A percentile compares a stretch with the other conserved stretches of the same genome.
phyloP scores from a whole-genome alignment of 2,888 invertebrate genomes.

The Cantharis rustica region DNA sequence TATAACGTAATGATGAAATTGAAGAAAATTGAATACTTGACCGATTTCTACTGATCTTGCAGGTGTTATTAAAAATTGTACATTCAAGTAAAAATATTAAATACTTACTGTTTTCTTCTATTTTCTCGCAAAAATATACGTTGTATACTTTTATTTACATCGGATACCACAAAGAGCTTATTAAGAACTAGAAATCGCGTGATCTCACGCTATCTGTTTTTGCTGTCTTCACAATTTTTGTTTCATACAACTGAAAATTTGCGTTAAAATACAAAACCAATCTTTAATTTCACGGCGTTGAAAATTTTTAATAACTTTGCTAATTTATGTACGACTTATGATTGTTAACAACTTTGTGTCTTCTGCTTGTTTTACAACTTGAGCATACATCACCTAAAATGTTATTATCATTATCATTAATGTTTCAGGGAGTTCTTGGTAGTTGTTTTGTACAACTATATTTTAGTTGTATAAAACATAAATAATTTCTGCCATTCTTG shows the following conservation, averaged over 20 bases:
- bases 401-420: neutral
- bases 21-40: no score
- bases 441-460: neutral
- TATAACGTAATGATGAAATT: no score
- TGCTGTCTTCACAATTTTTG: slow-evolving; percentile 39
- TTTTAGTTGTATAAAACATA: neutral
- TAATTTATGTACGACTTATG: neutral
- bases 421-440: neutral
- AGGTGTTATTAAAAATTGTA: neutral
- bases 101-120: neutral
- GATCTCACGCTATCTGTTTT: slow-evolving; percentile 39
- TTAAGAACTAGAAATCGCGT: slow-evolving; percentile 34
- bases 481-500: neutral
- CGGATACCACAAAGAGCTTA: slow-evolving; percentile 16
- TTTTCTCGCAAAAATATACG: neutral
- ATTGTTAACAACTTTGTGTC: neutral
- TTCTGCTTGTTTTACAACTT: neutral
- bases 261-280: neutral
- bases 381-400: neutral
- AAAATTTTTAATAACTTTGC: neutral
- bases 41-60: no score
- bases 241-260: slow-evolving; percentile 12
- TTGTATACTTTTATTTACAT: slow-evolving; percentile 4
- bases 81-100: neutral
- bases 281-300: neutral